phyloP scores from a whole-genome alignment of 1,140 invertebrate genomes.

The Cotesia glomerata region DNA sequence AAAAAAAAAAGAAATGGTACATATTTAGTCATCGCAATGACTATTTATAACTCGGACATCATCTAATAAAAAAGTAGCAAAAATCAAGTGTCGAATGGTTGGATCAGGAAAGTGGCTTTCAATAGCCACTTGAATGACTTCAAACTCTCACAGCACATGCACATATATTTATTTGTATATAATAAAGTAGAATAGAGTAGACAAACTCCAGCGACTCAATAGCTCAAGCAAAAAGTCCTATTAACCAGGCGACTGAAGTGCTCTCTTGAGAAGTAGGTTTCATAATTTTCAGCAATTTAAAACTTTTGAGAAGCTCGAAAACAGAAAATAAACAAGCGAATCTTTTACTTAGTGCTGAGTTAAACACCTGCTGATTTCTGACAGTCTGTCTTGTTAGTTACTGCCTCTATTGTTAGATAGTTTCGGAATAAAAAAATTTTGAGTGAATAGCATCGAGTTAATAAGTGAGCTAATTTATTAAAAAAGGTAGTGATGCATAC shows the following conservation, averaged over 20 bases:
- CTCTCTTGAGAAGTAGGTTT: no score
- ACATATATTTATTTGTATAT: neutral
- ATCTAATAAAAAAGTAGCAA: neutral
- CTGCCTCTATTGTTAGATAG: neutral
- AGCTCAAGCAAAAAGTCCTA: neutral
- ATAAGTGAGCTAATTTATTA: neutral
- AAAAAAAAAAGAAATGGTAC: no score
- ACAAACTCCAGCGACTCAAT: neutral
- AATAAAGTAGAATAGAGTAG: neutral
- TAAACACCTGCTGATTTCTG: no score
- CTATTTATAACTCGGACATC: neutral
- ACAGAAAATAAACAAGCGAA: no score
- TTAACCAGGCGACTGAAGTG: neutral
- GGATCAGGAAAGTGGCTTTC: neutral
- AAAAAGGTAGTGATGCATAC: neutral
- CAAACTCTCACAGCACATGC: neutral
- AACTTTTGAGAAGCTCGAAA: no score
- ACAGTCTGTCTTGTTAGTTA: neutral
- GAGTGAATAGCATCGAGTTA: neutral
- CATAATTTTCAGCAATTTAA: no score
- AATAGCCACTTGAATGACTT: slow-evolving; percentile 3
- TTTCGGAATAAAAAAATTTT: neutral
- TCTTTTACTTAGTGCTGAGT: no score
- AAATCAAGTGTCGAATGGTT: neutral
- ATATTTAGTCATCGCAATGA: no score